These are phyloP conservation scores for Ailurus styani DNA, from an alignment of 2,113 vertebrate genomes.

Conservation along the genomic window DNA sequence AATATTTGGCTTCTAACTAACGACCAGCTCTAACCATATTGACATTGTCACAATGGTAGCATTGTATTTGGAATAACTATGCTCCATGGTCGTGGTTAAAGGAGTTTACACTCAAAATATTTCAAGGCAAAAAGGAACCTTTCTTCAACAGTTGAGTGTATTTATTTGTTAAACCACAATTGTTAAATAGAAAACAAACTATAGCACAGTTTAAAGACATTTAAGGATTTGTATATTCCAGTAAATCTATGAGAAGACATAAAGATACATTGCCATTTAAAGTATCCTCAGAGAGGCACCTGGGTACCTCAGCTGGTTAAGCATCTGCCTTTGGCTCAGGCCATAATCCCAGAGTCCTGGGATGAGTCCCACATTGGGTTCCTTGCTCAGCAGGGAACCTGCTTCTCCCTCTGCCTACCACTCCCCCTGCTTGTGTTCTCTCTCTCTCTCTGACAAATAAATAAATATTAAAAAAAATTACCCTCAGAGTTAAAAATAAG, in stretches of 20 bases:
- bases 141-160: background rate
- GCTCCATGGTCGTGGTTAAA: background rate
- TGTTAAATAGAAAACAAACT: background rate
- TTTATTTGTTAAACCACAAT: background rate
- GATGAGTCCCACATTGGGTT: too few relatives aligned
- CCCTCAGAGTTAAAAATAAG: background rate
- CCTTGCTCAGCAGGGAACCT: too few relatives aligned
- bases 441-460: too few relatives aligned
- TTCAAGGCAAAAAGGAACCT: background rate
- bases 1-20: background rate
- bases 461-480: background rate
- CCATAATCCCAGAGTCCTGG: too few relatives aligned
- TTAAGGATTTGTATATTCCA: background rate
- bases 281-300: background rate
- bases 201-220: background rate
- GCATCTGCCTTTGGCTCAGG: too few relatives aligned
- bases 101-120: background rate
- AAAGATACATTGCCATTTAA: background rate
- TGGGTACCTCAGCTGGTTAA: too few relatives aligned
- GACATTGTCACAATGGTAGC: background rate
- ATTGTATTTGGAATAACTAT: background rate
- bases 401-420: too few relatives aligned
- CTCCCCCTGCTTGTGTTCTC: too few relatives aligned
- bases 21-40: background rate
- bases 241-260: background rate